Evolutionary conservation across 1,140 invertebrate species (phyloP).

Genomic region (Stegodyphus mimosarum): DNA sequence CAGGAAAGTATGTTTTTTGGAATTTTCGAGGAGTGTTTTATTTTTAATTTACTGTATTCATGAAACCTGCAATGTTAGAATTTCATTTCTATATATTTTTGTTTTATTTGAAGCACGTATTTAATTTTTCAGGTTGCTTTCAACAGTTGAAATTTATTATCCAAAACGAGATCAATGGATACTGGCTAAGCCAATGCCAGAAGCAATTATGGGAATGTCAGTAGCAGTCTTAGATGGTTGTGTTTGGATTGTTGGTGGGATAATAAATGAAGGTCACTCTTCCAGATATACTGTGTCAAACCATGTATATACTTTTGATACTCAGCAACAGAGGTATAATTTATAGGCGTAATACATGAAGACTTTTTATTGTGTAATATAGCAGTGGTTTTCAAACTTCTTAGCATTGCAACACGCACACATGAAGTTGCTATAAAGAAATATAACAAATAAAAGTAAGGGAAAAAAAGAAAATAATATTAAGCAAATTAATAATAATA

Average conservation of each 20-base stretch:
- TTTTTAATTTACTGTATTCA: not conserved
- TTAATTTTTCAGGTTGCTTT: slow-evolving; percentile 22
- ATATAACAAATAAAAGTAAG: too few relatives aligned
- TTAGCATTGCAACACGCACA: too few relatives aligned
- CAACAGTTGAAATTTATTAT: slow-evolving; percentile 41
- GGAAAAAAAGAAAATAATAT: too few relatives aligned
- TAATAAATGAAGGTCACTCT: slow-evolving; percentile 13
- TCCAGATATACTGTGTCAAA: slow-evolving; percentile 25
- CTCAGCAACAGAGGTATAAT: slow-evolving; percentile 26
- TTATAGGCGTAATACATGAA: too few relatives aligned
- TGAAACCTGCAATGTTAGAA: not conserved
- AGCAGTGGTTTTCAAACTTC: too few relatives aligned
- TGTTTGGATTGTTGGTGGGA: slow-evolving; percentile 46
- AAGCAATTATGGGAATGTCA: slow-evolving; percentile 46
- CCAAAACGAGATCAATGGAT: slow-evolving; percentile 41
- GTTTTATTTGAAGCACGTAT: not conserved
- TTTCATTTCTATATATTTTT: not conserved
- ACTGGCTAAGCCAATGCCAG: slow-evolving; percentile 29
- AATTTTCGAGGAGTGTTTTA: too few relatives aligned
- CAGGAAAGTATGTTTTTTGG: slow-evolving; percentile 35
- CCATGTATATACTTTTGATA: slow-evolving; percentile 18
- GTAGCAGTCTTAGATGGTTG: slow-evolving; percentile 21
- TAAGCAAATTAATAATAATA: too few relatives aligned
- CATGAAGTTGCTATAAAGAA: too few relatives aligned
- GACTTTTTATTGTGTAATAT: too few relatives aligned